Evolutionary conservation across 2,113 vertebrate species (phyloP).

Genomic region (Rattus rattus): DNA sequence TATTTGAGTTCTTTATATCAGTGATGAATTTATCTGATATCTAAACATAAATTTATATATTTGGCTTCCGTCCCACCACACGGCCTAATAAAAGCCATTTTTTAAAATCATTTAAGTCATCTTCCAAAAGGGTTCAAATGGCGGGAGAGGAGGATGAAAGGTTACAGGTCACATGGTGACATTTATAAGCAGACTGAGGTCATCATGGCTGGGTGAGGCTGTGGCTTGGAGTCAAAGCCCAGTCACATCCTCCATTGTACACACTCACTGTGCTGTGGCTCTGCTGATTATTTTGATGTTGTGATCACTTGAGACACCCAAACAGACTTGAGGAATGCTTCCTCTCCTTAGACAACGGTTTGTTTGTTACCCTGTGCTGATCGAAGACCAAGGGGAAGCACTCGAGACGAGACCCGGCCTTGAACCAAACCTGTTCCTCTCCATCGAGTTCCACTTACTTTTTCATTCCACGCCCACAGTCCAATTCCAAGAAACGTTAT

Average conservation of each 20-base stretch:
- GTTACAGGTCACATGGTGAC: background rate
- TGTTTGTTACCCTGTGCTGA: background rate
- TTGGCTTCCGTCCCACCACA: background rate
- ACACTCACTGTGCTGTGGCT: fast-evolving
- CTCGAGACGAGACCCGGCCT: fast-evolving
- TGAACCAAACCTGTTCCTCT: background rate
- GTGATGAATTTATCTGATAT: background rate
- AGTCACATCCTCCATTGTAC: background rate
- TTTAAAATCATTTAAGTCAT: slow-evolving; percentile 14
- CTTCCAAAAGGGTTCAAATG: slow-evolving; percentile 19
- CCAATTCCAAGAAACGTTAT: slow-evolving; percentile 96
- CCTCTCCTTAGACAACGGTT: background rate
- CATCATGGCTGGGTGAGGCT: background rate
- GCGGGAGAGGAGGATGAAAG: background rate
- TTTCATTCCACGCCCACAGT: slow-evolving; percentile 99
- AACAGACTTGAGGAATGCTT: background rate
- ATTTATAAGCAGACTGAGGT: slow-evolving; percentile 27
- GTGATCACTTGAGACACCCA: background rate
- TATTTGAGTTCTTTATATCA: background rate
- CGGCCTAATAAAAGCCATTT: background rate
- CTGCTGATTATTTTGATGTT: slow-evolving; percentile 30
- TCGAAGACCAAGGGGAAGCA: slow-evolving; percentile 32
- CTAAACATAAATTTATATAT: background rate
- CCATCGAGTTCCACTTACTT: slow-evolving; percentile 87
- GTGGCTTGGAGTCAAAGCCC: background rate